Evolutionary conservation across 2,113 vertebrate species (phyloP).

Genomic region (Neodon shergylaensis): DNA sequence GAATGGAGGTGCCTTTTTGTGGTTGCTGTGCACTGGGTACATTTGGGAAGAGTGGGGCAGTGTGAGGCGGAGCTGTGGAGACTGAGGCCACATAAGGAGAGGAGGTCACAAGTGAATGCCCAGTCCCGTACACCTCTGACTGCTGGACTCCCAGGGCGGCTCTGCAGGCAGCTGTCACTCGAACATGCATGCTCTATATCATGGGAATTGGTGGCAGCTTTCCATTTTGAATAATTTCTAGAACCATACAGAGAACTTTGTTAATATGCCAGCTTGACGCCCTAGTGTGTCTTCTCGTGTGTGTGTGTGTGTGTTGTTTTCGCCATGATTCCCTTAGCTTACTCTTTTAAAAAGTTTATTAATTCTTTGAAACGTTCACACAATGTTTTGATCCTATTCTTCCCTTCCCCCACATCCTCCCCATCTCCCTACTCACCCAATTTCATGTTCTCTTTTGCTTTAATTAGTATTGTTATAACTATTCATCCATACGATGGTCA

Average conservation of each 20-base stretch:
- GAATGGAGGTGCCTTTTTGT: neutral
- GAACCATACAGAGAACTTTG: neutral
- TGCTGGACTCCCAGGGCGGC: accelerated
- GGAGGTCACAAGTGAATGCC: neutral
- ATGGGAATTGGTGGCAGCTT: neutral
- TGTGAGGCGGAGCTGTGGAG: neutral
- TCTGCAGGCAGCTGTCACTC: neutral
- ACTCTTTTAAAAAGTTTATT: neutral
- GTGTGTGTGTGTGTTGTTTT: neutral
- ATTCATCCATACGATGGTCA: neutral
- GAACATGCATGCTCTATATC: neutral
- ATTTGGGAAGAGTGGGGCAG: slow-evolving; percentile 14
- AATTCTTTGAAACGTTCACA: neutral
- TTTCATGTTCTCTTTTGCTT: neutral
- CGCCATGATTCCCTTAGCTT: neutral
- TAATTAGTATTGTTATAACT: neutral
- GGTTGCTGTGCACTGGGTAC: neutral
- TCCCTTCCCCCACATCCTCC: neutral
- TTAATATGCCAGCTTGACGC: neutral
- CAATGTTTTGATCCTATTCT: neutral
- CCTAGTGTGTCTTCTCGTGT: neutral
- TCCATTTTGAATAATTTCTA: neutral
- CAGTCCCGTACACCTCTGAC: neutral
- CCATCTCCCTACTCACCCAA: neutral
- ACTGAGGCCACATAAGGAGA: neutral